Evolutionary conservation across 1,140 invertebrate species (phyloP), one percentile per base, ranked within the genome.

Genomic region (Solen grandis): DNA sequence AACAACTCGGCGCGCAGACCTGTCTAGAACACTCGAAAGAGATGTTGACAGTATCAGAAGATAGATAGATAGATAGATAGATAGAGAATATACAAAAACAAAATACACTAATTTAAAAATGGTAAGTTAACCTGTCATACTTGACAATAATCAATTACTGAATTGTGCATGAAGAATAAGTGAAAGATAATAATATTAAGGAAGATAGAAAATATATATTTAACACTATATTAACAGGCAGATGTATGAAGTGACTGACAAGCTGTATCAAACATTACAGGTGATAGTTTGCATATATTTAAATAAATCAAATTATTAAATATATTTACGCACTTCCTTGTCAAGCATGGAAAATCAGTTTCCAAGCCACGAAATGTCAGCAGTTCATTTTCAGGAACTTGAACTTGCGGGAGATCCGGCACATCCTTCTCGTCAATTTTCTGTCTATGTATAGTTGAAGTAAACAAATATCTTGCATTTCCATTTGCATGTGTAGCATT

Each of bases 331-430:
- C 83, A 90, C 89, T 85, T 88, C 86, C 85, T 87, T 33, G 85
- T 82, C 25, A 90, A 52, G 63, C 89, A 90, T 1, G 89, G 89
- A 65, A 90, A 90, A 38, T 85, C 86, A 29, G 87, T 89, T 5
- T 86, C 84, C 75, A 90, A 65, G 36, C 89, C 89, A 68, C 82
- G 46, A 88, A 90, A 54, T 38, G 27, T 38, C 2, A 73, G 25
- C 22, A 74, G 60, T 0, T 70, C 73, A 8, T 52, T 8, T 14
- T 74, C 69, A 14, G 84, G 85, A 25, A 84, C 75, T 22, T 82
- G 55, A 16, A 85, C 54, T 68, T 86, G 83, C 22, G 80, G 81
- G 25, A 81, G 60, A 36, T 75, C 73, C n/a, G n/a, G n/a, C n/a
- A n/a, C n/a, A n/a, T n/a, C n/a, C n/a, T n/a, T n/a, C n/a, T n/a